These are phyloP conservation scores for Syncerus caffer DNA, from an alignment of 2,797 vertebrate genomes.

Conservation along the genomic window DNA sequence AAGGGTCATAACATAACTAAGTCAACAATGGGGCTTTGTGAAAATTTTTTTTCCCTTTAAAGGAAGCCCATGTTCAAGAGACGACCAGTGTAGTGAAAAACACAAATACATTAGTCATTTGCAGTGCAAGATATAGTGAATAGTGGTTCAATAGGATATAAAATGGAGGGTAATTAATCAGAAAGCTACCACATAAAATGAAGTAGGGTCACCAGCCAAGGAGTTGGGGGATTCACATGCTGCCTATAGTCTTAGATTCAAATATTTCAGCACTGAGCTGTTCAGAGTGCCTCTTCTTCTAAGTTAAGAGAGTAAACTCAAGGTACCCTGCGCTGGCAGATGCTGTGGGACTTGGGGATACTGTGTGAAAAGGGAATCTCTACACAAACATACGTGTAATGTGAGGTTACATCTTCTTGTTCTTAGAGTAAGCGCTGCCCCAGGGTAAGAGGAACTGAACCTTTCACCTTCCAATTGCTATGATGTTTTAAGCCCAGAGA, in stretches of 20 bases:
- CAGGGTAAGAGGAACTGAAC: neutral
- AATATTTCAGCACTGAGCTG: neutral
- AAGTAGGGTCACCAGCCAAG: neutral
- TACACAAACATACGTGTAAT: neutral
- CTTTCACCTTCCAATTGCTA: neutral
- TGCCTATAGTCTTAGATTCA: neutral
- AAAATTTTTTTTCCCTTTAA: neutral
- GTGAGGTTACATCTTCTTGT: neutral
- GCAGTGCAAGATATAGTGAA: neutral
- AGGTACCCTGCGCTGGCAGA: neutral
- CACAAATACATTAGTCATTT: neutral
- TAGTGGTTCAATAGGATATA: neutral
- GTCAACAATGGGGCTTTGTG: neutral
- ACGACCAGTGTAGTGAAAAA: neutral
- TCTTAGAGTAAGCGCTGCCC: neutral
- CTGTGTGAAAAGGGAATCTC: neutral
- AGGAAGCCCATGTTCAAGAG: constrained; percentile 3
- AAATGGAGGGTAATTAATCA: neutral
- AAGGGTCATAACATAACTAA: constrained; percentile 12
- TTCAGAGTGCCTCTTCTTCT: neutral
- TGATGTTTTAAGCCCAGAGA: neutral
- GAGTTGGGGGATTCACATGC: neutral
- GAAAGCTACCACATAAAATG: neutral
- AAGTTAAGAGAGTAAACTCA: neutral
- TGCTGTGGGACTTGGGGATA: neutral